Evolutionary conservation across 2,113 vertebrate genomes (phyloP).

Genomic region (Thinocorus orbignyianus): DNA sequence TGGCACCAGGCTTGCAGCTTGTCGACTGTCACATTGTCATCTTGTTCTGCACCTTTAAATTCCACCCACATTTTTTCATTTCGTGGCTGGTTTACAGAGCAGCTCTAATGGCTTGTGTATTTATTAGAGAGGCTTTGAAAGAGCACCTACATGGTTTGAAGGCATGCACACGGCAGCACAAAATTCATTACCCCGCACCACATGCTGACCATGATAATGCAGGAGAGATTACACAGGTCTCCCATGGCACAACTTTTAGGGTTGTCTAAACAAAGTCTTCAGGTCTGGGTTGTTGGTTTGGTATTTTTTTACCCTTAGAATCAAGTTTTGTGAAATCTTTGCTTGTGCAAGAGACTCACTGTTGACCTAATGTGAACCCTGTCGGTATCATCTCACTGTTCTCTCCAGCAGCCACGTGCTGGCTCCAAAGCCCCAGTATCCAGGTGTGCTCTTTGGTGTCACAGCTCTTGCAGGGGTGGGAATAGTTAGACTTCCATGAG

Average conservation of each 20-base stretch:
- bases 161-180: background rate
- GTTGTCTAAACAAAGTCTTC: background rate
- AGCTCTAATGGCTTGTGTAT: background rate
- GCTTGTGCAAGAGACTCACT: background rate
- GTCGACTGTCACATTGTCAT: background rate
- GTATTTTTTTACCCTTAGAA: background rate
- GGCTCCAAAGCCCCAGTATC: background rate
- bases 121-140: background rate
- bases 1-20: background rate
- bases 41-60: background rate
- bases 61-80: background rate
- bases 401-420: background rate
- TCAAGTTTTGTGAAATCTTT: background rate
- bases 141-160: background rate
- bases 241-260: background rate
- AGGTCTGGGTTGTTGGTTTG: background rate
- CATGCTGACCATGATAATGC: background rate
- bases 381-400: background rate
- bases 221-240: background rate
- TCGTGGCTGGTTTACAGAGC: background rate
- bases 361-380: background rate
- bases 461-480: background rate
- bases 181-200: background rate
- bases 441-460: background rate
- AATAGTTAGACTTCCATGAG: background rate